Conservation (phyloP, 2,113 vertebrate species). For the Sylvilagus bachmani region DNA sequence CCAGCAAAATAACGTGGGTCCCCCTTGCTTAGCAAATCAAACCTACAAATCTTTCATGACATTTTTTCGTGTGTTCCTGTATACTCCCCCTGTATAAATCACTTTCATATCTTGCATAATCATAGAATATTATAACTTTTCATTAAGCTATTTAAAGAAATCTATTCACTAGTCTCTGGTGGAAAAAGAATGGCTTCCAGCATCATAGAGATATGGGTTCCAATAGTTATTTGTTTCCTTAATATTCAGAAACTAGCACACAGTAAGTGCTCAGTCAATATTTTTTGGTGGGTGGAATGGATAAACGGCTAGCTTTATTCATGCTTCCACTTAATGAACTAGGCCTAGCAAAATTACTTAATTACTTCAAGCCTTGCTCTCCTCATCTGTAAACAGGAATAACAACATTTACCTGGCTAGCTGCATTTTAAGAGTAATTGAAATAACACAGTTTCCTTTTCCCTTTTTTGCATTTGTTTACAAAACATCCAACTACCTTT, state of each 20-base stretch:
- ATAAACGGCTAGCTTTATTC: not conserved
- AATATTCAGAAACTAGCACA: not conserved
- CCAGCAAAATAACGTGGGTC: not conserved
- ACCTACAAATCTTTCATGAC: not conserved
- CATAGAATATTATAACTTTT: not conserved
- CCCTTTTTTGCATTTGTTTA: not conserved
- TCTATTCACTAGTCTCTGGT: not conserved
- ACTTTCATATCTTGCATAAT: not conserved
- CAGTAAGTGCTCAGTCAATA: not conserved
- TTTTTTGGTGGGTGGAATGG: not conserved
- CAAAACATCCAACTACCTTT: conserved; percentile 18
- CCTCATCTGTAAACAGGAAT: not conserved
- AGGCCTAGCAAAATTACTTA: not conserved
- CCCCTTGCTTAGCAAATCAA: not conserved
- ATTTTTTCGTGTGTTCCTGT: not conserved
- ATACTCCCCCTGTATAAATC: not conserved
- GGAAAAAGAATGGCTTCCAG: not conserved
- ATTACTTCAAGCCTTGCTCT: not conserved
- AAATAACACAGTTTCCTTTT: not conserved
- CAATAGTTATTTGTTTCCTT: conserved; percentile 11
- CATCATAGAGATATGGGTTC: not conserved
- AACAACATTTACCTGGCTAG: not conserved
- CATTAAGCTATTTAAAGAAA: not conserved
- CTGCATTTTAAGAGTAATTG: not conserved
- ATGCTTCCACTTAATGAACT: conserved; percentile 21